Evolutionary conservation across 2,113 vertebrate species (phyloP).

Genomic region (Vireo altiloquus): DNA sequence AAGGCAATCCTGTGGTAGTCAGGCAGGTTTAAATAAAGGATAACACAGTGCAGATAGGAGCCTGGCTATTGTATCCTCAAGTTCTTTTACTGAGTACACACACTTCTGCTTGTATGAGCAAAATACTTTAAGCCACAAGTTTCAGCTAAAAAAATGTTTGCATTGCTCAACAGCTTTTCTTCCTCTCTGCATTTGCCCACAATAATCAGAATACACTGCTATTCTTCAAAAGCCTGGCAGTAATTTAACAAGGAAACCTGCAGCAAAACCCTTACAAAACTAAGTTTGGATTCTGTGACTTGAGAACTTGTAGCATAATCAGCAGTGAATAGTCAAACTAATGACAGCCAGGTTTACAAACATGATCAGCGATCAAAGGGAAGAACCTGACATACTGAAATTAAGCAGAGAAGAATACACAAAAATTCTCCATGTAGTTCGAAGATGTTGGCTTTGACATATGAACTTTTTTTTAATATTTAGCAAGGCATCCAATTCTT

Average conservation of each 20-base stretch:
- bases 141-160: slow-evolving; percentile 37
- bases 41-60: not conserved
- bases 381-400: not conserved
- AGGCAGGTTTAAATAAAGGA: not conserved
- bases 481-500: not conserved
- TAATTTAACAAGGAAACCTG: slow-evolving; percentile 18
- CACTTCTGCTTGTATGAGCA: not conserved
- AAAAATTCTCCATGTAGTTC: not conserved
- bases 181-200: not conserved
- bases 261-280: slow-evolving; percentile 26
- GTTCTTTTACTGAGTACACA: not conserved
- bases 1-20: not conserved
- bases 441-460: not conserved
- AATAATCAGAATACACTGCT: slow-evolving; percentile 3
- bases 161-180: not conserved
- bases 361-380: not conserved
- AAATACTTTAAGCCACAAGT: not conserved
- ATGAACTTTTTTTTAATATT: not conserved
- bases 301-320: slow-evolving; percentile 22
- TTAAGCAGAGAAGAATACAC: not conserved
- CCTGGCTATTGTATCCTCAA: not conserved
- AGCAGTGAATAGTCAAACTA: slow-evolving; percentile 11
- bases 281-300: slow-evolving; percentile 31
- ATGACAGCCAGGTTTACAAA: not conserved
- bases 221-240: slow-evolving; percentile 20